Evolutionary conservation across 2,888 invertebrate genomes (phyloP).

Genomic region (Chaetogeoica ovagalla): DNA sequence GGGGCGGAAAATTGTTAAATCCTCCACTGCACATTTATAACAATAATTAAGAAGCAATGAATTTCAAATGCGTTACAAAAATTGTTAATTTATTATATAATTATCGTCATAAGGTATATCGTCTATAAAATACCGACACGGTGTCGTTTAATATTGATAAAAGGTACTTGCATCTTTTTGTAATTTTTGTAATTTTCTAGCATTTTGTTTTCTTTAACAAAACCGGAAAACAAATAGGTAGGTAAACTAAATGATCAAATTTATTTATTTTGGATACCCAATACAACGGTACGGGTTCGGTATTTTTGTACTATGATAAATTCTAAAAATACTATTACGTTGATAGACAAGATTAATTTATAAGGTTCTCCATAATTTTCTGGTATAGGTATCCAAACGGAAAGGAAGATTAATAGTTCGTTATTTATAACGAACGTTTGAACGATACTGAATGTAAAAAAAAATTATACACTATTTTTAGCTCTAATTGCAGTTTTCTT

Average conservation of each 20-base stretch:
- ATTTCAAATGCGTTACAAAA: background rate
- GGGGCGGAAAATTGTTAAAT: no score
- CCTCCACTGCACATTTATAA: no score
- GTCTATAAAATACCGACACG: no score
- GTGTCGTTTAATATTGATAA: no score
- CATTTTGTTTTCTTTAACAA: background rate
- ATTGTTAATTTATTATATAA: background rate
- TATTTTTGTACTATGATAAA: no score
- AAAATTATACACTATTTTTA: background rate
- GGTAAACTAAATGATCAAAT: background rate
- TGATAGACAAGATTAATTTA: background rate
- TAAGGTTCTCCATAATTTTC: background rate
- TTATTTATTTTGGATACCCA: background rate
- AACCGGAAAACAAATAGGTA: background rate
- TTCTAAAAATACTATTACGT: no score
- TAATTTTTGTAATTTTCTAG: background rate
- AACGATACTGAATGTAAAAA: background rate
- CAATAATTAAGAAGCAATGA: background rate
- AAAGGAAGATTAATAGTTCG: background rate
- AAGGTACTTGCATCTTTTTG: background rate
- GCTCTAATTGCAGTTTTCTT: slow-evolving; percentile 26
- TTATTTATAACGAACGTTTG: background rate
- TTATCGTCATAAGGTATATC: background rate
- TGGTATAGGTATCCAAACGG: background rate
- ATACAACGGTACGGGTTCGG: no score